Evolutionary conservation across 2,888 invertebrate genomes (phyloP).

Genomic region (Pristionchus japonicus): DNA sequence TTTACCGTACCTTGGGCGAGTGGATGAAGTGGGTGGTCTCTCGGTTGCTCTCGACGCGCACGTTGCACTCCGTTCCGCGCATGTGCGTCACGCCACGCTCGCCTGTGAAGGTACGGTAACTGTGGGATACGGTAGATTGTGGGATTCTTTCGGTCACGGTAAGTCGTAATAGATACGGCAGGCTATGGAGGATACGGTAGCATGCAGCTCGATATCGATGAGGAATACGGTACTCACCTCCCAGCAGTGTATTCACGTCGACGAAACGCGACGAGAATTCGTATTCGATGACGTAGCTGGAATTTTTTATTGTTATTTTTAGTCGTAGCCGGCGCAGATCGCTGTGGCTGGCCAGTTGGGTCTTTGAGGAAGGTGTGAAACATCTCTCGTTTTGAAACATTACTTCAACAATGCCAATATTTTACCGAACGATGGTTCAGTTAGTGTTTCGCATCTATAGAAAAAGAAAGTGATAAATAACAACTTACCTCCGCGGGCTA

Average conservation of each 20-base stretch:
- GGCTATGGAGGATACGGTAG: background rate
- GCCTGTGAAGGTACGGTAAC: slow-evolving; percentile 30
- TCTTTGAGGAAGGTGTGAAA: too few relatives aligned
- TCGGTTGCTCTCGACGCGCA: slow-evolving; percentile 74
- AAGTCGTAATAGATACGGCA: background rate
- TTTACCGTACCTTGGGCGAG: slow-evolving; percentile 75
- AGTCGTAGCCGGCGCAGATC: too few relatives aligned
- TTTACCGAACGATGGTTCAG: too few relatives aligned
- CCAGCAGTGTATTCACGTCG: slow-evolving; percentile 86
- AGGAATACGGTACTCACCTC: slow-evolving; percentile 45
- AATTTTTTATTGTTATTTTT: background rate
- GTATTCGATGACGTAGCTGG: slow-evolving; percentile 84
- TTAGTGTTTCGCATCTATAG: too few relatives aligned
- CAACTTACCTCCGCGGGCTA: too few relatives aligned
- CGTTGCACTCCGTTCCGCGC: slow-evolving; percentile 86
- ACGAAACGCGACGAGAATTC: slow-evolving; percentile 99
- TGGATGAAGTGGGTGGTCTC: slow-evolving; percentile 77
- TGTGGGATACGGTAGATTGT: background rate
- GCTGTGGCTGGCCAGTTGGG: too few relatives aligned
- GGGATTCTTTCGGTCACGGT: background rate
- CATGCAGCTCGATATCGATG: background rate
- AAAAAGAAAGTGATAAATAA: too few relatives aligned
- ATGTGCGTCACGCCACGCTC: slow-evolving; percentile 64
- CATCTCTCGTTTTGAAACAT: too few relatives aligned
- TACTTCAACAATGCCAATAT: too few relatives aligned